A percentile compares a stretch with the other conserved stretches of the same genome.
phyloP scores from a whole-genome alignment of 1,140 invertebrate species.

The Tetranychus cinnabarinus region DNA sequence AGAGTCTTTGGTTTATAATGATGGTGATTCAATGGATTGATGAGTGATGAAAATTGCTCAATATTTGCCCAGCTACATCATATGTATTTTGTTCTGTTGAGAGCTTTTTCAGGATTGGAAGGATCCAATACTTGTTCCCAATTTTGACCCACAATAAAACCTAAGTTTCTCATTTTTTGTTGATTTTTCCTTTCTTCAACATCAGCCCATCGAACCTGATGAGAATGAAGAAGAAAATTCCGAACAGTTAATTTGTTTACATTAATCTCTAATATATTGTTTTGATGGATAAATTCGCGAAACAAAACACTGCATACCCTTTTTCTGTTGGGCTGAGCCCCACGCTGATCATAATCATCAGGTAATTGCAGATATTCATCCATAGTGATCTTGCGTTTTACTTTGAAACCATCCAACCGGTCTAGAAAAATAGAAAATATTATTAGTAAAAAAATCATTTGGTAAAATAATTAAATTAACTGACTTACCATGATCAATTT shows the following conservation, averaged over 20 bases:
- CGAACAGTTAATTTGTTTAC: not conserved
- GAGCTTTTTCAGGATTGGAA: slow-evolving; percentile 53
- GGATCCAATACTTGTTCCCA: slow-evolving; percentile 85
- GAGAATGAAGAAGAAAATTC: not conserved
- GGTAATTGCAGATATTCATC: not conserved
- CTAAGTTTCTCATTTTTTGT: slow-evolving; percentile 68
- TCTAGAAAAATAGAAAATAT: not conserved
- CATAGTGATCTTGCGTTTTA: not conserved
- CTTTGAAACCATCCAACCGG: not conserved
- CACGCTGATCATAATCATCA: not conserved
- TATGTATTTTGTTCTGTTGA: slow-evolving; percentile 84
- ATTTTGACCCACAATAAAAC: slow-evolving; percentile 81
- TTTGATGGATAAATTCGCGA: not conserved
- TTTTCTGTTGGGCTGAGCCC: not conserved
- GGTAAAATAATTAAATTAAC: not conserved
- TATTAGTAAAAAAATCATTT: not conserved
- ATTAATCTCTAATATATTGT: too few species aligned
- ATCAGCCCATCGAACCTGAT: slow-evolving; percentile 85
- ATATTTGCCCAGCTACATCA: slow-evolving; percentile 19
- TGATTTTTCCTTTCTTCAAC: slow-evolving; percentile 70
- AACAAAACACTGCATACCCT: not conserved
- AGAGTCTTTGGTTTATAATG: too few species aligned
- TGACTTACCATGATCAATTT: not conserved
- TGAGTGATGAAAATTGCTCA: too few species aligned
- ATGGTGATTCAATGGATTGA: too few species aligned